These are phyloP conservation scores for Macroglossus sobrinus DNA, from an alignment of 2,113 vertebrate genomes.

Conservation along the genomic window DNA sequence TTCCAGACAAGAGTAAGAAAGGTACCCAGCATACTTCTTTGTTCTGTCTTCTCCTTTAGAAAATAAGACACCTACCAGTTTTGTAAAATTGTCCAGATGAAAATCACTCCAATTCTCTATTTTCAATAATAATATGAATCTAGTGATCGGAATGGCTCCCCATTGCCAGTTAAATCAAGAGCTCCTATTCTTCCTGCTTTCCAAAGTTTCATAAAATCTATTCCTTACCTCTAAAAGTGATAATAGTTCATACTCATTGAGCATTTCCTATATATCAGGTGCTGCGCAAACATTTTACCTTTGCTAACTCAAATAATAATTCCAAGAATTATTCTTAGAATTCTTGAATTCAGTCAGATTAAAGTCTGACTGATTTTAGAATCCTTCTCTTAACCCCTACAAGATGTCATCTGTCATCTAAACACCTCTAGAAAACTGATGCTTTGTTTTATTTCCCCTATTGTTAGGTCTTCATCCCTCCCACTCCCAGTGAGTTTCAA, in stretches of 20 bases:
- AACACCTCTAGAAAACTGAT: not conserved
- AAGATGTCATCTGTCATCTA: not conserved
- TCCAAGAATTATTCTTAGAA: too few species aligned
- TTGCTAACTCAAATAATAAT: not conserved
- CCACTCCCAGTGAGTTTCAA: not conserved
- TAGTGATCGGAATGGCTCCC: not conserved
- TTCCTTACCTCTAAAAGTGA: not conserved
- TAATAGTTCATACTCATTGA: not conserved
- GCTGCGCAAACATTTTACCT: not conserved
- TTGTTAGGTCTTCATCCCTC: not conserved
- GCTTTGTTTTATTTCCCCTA: not conserved
- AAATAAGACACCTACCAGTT: not conserved
- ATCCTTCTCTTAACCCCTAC: not conserved
- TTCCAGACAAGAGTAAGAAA: not conserved
- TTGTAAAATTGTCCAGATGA: not conserved
- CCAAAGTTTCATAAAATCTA: not conserved
- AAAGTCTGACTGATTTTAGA: not conserved
- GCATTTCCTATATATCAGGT: not conserved
- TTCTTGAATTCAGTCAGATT: too few species aligned
- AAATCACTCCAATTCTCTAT: not conserved
- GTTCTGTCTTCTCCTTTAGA: not conserved
- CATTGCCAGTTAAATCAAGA: not conserved
- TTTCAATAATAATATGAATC: not conserved
- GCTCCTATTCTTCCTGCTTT: not conserved
- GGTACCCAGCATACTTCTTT: not conserved